Percentiles rank a stretch among this genome's conserved stretches.
Conservation (phyloP, 2,888 invertebrate genomes). For the Petrolisthes manimaculis region DNA sequence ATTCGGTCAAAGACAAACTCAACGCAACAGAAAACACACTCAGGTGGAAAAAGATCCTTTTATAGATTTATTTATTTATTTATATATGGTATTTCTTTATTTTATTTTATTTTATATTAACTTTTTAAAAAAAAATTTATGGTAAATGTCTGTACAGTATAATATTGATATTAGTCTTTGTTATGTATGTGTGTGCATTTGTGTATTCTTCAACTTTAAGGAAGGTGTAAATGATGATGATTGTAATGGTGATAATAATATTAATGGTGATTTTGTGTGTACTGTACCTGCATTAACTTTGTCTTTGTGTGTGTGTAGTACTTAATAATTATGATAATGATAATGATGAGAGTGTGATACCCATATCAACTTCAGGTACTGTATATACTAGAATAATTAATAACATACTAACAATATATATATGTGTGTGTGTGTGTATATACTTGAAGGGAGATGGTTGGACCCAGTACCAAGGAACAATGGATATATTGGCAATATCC, state of each 20-base stretch:
- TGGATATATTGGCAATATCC: constrained; percentile 89
- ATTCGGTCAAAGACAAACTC: constrained; percentile 83
- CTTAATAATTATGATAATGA: no score
- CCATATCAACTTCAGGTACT: no score
- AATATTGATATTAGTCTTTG: no score
- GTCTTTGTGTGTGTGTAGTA: no score
- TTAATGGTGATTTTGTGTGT: no score
- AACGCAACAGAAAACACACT: constrained; percentile 78
- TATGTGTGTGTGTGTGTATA: no score
- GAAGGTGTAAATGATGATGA: not conserved
- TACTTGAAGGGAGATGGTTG: constrained; percentile 78
- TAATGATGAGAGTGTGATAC: no score
- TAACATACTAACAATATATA: no score
- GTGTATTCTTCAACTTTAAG: no score
- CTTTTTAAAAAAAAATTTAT: no score
- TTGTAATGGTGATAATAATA: not conserved
- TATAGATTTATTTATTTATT: not conserved
- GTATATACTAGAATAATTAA: not conserved
- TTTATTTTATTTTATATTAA: no score
- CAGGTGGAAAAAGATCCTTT: constrained; percentile 65
- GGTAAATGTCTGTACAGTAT: not conserved
- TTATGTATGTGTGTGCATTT: not conserved
- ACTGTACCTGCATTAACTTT: no score
- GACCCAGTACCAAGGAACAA: constrained; percentile 79
- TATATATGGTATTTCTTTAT: not conserved